Percentiles rank a stretch among this genome's conserved stretches.
phyloP scores from a whole-genome alignment of 2,888 invertebrate species.

The Caenorhabditis sulstoni region DNA sequence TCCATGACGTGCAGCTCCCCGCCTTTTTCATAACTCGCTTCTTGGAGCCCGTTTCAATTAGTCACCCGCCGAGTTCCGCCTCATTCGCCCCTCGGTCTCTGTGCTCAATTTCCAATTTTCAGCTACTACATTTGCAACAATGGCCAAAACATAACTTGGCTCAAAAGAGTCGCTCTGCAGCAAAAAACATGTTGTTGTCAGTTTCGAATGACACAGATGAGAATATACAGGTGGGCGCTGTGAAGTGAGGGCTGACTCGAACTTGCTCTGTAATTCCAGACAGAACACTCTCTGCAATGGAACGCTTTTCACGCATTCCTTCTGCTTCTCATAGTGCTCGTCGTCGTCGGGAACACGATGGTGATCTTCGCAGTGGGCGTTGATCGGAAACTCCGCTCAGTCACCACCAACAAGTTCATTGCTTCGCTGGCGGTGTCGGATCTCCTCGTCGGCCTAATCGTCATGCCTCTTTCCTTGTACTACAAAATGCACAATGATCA shows the following conservation, averaged over 20 bases:
- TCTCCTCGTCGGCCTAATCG: conserved; percentile 72
- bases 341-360: conserved; percentile 66
- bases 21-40: conserved; percentile 19
- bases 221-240: conserved; percentile 22
- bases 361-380: conserved; percentile 69
- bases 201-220: conserved; percentile 41
- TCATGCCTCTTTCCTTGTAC: conserved; percentile 74
- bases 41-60: conserved; percentile 24
- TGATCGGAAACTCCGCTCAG: conserved; percentile 68
- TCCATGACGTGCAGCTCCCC: conserved; percentile 15
- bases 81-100: conserved; percentile 16
- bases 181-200: conserved; percentile 45
- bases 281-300: conserved; percentile 36
- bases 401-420: conserved; percentile 75
- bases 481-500: conserved; percentile 71
- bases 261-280: conserved; percentile 16
- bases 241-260: background rate
- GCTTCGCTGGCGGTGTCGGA: conserved; percentile 74
- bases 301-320: conserved; percentile 62
- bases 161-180: conserved; percentile 6
- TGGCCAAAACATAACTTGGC: conserved; percentile 40
- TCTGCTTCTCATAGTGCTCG: conserved; percentile 66
- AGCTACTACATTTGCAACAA: conserved; percentile 41
- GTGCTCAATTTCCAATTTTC: conserved; percentile 26
- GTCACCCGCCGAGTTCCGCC: conserved; percentile 39